Evolutionary conservation across 2,888 invertebrate species (phyloP).

Genomic region (Noctua janthe): DNA sequence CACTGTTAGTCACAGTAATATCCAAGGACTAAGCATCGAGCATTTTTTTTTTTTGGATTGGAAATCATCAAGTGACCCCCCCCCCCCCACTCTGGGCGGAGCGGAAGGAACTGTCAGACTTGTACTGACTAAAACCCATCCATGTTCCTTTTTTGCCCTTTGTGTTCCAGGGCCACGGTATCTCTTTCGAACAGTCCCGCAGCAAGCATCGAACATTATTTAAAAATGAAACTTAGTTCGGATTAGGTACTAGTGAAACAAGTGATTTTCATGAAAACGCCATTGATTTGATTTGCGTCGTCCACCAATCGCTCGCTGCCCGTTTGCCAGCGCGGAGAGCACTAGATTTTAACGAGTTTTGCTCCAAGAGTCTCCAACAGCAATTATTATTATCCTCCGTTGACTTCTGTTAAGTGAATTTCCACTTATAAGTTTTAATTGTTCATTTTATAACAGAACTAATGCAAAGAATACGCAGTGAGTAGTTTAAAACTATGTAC

Average conservation of each 20-base stretch:
- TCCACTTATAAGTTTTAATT: constrained; percentile 76
- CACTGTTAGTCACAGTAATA: background rate
- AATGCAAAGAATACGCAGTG: constrained; percentile 16
- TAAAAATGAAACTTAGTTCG: background rate
- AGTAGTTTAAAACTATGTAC: constrained; percentile 7
- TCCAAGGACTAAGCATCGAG: background rate
- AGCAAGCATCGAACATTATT: background rate
- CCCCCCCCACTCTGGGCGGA: no score
- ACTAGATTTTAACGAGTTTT: constrained; percentile 87
- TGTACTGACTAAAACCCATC: no score
- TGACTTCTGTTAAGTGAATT: constrained; percentile 75
- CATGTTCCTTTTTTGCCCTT: no score
- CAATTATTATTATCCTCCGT: constrained; percentile 79
- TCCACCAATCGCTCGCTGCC: constrained; percentile 58
- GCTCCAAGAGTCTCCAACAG: constrained; percentile 78
- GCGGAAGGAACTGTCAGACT: no score
- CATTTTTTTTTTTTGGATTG: background rate
- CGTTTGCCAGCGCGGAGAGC: constrained; percentile 74
- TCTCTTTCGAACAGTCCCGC: no score
- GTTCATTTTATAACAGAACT: constrained; percentile 64
- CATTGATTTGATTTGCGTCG: constrained; percentile 67
- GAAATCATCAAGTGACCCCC: no score
- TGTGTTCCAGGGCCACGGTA: no score
- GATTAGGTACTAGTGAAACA: constrained; percentile 17
- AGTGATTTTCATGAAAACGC: constrained; percentile 55